Evolutionary conservation across 2,113 vertebrate species (phyloP).

Genomic region (Muntiacus muntjak): DNA sequence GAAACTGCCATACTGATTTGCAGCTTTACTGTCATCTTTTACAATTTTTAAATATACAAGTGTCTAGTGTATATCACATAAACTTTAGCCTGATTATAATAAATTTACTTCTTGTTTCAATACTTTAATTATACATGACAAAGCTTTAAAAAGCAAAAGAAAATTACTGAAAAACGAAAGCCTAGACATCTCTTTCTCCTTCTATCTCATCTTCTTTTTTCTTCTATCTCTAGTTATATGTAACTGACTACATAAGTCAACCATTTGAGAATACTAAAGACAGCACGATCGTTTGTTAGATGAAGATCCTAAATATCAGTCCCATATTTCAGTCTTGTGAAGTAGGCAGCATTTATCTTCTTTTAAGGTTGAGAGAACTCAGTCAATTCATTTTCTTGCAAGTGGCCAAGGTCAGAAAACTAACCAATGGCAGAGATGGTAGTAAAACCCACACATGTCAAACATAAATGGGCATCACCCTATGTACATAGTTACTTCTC

Average conservation of each 20-base stretch:
- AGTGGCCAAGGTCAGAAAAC: not conserved
- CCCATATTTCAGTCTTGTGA: not conserved
- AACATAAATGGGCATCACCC: not conserved
- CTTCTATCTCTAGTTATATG: not conserved
- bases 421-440: not conserved
- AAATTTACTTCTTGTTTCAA: conserved; percentile 13
- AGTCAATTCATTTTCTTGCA: not conserved
- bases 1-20: not conserved
- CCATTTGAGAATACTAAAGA: not conserved
- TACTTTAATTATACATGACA: not conserved
- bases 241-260: not conserved
- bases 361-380: not conserved
- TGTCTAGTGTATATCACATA: not conserved
- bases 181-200: not conserved
- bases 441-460: not conserved
- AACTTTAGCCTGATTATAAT: not conserved
- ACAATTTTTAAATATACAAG: not conserved
- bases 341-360: not conserved
- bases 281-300: not conserved
- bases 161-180: not conserved
- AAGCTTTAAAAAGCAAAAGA: not conserved
- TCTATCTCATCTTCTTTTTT: not conserved
- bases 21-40: not conserved
- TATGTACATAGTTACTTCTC: not conserved
- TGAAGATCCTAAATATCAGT: not conserved